These are phyloP conservation scores for Anagrus nilaparvatae DNA, from an alignment of 1,140 invertebrate species.

Conservation along the genomic window DNA sequence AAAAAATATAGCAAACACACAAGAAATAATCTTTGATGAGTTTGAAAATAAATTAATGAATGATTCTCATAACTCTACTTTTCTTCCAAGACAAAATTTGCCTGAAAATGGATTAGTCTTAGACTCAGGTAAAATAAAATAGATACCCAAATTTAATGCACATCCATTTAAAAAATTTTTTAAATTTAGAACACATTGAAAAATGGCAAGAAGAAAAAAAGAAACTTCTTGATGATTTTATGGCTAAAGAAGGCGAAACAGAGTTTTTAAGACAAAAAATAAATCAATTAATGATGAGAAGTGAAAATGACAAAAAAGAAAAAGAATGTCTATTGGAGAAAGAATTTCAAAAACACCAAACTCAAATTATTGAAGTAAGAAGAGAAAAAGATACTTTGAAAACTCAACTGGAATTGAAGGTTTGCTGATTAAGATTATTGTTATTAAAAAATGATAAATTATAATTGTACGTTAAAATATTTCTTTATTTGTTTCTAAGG, in stretches of 20 bases:
- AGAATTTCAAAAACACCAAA: constrained; percentile 21
- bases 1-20: constrained; percentile 12
- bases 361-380: constrained; percentile 21
- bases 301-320: constrained; percentile 25
- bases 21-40: constrained; percentile 15
- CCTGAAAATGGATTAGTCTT: constrained; percentile 12
- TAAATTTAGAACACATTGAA: constrained; percentile 22
- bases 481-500: constrained; percentile 14
- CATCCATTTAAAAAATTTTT: constrained; percentile 1
- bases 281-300: constrained; percentile 21
- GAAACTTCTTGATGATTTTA: constrained; percentile 26
- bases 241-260: constrained; percentile 31
- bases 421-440: constrained; percentile 3
- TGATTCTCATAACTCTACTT: constrained; percentile 27
- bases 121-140: constrained; percentile 16
- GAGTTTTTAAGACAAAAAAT: constrained; percentile 28
- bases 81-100: constrained; percentile 10
- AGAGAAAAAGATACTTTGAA: constrained; percentile 30
- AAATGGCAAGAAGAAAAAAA: constrained; percentile 26
- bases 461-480: background rate
- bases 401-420: constrained; percentile 29
- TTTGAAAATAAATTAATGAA: constrained; percentile 9
- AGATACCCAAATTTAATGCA: background rate
- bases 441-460: constrained; percentile 1
- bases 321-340: constrained; percentile 24